A percentile compares a stretch with the other conserved stretches of the same genome.
Evolutionary conservation across 2,113 vertebrate genomes (phyloP).

Genomic region (Nyctereutes procyonoides): DNA sequence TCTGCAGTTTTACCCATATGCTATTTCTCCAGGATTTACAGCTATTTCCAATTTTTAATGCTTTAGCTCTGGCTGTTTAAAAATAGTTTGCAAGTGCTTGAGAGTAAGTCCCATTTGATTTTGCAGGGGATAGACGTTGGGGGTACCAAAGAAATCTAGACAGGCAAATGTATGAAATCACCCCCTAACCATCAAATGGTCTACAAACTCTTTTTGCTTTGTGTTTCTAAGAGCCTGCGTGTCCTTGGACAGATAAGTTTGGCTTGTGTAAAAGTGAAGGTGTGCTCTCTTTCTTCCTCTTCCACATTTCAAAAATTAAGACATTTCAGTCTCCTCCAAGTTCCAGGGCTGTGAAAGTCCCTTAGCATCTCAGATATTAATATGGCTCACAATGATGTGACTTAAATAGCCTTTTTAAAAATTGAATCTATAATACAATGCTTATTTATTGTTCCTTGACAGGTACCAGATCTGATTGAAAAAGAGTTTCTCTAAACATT

Average conservation of each 20-base stretch:
- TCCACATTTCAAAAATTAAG: constrained; percentile 69
- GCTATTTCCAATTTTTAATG: not conserved
- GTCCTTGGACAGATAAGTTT: constrained; percentile 41
- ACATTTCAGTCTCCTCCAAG: constrained; percentile 50
- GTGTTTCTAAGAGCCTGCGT: not conserved
- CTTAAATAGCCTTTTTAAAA: constrained; percentile 80
- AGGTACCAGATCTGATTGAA: constrained; percentile 73
- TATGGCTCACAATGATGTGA: constrained; percentile 55
- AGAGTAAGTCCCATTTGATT: not conserved
- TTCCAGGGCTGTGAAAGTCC: constrained; percentile 43
- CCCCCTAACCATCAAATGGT: not conserved
- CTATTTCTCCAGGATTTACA: constrained; percentile 65
- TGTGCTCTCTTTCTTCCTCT: not conserved
- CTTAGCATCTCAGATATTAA: constrained; percentile 69
- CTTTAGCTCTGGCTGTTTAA: constrained; percentile 47
- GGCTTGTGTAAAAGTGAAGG: constrained; percentile 37
- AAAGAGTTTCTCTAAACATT: constrained; percentile 75
- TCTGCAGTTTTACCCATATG: not conserved
- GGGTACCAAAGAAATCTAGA: not conserved
- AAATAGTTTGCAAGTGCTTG: constrained; percentile 47
- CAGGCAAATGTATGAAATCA: not conserved
- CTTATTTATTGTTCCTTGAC: constrained; percentile 81
- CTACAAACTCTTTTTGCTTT: not conserved
- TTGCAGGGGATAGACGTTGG: not conserved
- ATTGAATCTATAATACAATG: constrained; percentile 73